Base-by-base conservation (phyloP, 2,888 invertebrate species). In the Dermolepida albohirtum region DNA sequence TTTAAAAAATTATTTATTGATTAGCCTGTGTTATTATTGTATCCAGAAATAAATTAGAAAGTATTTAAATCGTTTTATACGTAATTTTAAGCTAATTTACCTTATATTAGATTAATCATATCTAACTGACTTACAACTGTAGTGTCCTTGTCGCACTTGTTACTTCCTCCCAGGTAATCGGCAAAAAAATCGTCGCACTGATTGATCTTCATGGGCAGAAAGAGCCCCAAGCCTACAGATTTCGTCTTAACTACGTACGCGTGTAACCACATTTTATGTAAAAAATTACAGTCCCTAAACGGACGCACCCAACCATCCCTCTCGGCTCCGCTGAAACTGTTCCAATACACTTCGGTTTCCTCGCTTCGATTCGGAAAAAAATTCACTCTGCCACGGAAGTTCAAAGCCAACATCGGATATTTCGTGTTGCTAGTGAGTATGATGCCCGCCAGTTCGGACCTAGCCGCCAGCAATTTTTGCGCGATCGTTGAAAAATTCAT, bases 171-270 rank as follows among this genome's bases (percentile, higher is more conserved):
- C 75, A 93, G 89, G 78, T 91, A 87, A 68, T 89, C 88, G 74
- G 88, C 85, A 80, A 91, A 87, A 29, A 86, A 85, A 69, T 89
- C 87, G 77, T 92, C 91, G 82, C 94, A 94, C 70, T 91, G 92
- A 82, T 93, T 86, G 72, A 92, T 85, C 70, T 90, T 86, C 73
- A 90, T 82, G 11, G 86, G 84, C 10, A 82, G 70, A 71, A 83
- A 81, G 7, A 82, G 66, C 1, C 77, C 81, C 14, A 81, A 74
- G 51, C 76, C 78, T 41, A 75, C 64, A 29, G 77, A 75, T 2
- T 71, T 70, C 34, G 74, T 74, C 64, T 77, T 78, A 17, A 76
- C 72, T 22, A 77, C 73, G 73, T 81, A 84, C 44, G 79, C 78
- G 68, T 82, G 80, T 67, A 83, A 77, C 84, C 84, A 84, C 34